These are phyloP conservation scores for Trissolcus basalis DNA, from an alignment of 1,140 invertebrate species.

Conservation along the genomic window DNA sequence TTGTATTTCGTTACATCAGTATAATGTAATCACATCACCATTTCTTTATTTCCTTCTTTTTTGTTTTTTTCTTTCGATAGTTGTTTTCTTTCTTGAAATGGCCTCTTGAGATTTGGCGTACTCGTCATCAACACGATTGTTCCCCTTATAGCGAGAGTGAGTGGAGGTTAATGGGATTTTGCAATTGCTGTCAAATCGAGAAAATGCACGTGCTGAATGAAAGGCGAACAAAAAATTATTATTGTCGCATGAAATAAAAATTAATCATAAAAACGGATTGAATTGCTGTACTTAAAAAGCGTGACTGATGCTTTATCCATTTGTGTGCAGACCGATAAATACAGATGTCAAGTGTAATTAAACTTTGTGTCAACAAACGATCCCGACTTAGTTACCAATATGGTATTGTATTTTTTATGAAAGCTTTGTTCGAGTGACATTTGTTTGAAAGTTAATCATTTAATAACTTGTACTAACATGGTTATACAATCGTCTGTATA, in stretches of 20 bases:
- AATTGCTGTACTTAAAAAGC: no score
- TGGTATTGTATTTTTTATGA: neutral
- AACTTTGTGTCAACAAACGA: neutral
- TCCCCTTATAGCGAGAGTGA: slow-evolving; percentile 38
- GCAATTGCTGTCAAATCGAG: slow-evolving; percentile 36
- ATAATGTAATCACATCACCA: slow-evolving; percentile 17
- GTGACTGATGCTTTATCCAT: neutral
- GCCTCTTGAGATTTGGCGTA: slow-evolving; percentile 24
- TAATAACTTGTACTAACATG: no score
- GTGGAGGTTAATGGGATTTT: slow-evolving; percentile 43
- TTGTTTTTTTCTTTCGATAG: no score
- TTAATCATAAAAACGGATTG: neutral
- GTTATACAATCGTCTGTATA: no score
- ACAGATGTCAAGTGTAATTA: neutral
- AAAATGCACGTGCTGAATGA: slow-evolving; percentile 23
- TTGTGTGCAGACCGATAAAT: slow-evolving; percentile 1
- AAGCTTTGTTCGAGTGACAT: neutral
- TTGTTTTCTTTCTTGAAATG: slow-evolving; percentile 38
- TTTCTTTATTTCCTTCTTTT: no score
- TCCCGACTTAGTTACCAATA: neutral
- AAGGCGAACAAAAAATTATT: slow-evolving; percentile 10
- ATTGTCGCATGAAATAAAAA: slow-evolving; percentile 5
- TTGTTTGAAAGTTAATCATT: no score
- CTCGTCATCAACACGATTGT: slow-evolving; percentile 43
- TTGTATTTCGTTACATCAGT: slow-evolving; percentile 35